Evolutionary conservation across 2,888 invertebrate species (phyloP).

Genomic region (Antitype chi): DNA sequence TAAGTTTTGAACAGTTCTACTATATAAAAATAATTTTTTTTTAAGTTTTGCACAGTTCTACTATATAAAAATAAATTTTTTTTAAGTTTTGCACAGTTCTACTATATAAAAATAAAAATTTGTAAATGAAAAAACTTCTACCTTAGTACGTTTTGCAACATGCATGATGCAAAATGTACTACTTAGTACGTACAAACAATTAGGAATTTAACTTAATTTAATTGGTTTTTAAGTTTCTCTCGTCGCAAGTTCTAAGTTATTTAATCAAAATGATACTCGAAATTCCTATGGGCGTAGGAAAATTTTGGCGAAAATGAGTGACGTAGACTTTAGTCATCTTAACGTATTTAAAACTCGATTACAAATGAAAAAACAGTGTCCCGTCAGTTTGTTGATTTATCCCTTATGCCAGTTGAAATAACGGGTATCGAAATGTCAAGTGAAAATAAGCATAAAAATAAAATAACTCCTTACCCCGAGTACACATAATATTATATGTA

Average conservation of each 20-base stretch:
- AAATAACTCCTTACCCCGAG: constrained; percentile 79
- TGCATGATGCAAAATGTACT: background rate
- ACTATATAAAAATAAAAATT: too few relatives aligned
- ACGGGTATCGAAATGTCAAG: background rate
- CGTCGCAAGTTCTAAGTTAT: background rate
- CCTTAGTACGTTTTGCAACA: too few relatives aligned
- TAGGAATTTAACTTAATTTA: background rate
- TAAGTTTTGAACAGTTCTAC: too few relatives aligned
- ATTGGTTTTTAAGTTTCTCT: background rate
- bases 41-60: too few relatives aligned
- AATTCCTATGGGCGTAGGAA: background rate
- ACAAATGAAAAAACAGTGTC: background rate
- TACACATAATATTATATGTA: constrained; percentile 82
- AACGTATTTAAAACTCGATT: background rate
- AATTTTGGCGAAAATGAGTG: background rate
- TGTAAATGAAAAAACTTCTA: too few relatives aligned
- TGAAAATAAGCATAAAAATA: constrained; percentile 7
- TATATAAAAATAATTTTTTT: too few relatives aligned
- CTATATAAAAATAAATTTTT: too few relatives aligned
- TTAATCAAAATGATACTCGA: background rate
- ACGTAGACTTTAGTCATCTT: background rate
- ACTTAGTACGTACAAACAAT: background rate
- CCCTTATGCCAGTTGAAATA: background rate
- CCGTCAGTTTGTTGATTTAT: background rate
- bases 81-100: too few relatives aligned